These are phyloP conservation scores for Lepisosteus osseus DNA, from an alignment of 2,113 vertebrate species.

Conservation along the genomic window DNA sequence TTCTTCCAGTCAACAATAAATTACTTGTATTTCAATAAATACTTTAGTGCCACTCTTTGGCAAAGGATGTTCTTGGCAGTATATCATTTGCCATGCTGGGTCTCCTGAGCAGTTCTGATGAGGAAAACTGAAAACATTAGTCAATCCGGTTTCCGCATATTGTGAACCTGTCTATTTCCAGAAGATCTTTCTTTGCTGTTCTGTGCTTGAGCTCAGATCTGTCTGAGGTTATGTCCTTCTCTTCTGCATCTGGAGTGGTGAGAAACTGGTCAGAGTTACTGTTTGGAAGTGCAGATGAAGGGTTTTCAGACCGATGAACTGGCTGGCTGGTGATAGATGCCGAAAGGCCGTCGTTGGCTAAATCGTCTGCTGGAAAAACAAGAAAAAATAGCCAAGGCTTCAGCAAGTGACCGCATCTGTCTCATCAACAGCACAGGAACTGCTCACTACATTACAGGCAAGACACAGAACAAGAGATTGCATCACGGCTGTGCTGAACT, in stretches of 20 bases:
- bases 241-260: conserved; percentile 86
- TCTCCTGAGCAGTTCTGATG: conserved; percentile 41
- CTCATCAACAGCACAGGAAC: too few species aligned
- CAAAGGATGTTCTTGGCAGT: conserved; percentile 48
- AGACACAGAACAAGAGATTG: not conserved
- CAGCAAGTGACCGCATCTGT: too few species aligned
- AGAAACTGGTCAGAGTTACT: conserved; percentile 86
- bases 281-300: conserved; percentile 65
- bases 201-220: conserved; percentile 74
- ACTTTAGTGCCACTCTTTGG: conserved; percentile 60
- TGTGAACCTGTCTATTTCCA: conserved; percentile 97
- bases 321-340: conserved; percentile 79
- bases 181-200: conserved; percentile 82
- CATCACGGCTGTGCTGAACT: not conserved
- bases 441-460: too few species aligned
- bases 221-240: conserved; percentile 67
- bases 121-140: conserved; percentile 51
- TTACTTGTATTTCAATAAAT: conserved; percentile 82
- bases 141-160: conserved; percentile 94
- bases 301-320: conserved; percentile 63
- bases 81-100: conserved; percentile 37
- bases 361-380: conserved; percentile 54
- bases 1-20: conserved; percentile 68
- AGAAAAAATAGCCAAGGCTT: not conserved
- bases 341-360: conserved; percentile 60